Base-by-base conservation (phyloP, 1,140 invertebrate species). In the Hydropsyche tenuis region DNA sequence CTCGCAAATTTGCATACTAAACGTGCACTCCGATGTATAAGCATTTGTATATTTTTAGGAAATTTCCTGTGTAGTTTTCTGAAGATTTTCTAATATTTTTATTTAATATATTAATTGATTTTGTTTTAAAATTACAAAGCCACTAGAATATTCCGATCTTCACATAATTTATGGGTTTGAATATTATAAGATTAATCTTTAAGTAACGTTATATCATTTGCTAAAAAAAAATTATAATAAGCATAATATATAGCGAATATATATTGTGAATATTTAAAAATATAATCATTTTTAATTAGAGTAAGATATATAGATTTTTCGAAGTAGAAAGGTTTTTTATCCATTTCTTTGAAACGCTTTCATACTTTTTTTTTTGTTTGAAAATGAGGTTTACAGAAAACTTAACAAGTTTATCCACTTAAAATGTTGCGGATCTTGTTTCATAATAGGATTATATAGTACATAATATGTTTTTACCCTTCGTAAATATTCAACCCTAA, bases 1-100 rank as follows among this genome's bases (percentile, higher is more conserved):
- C 46, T 37, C 68, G 12, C 45, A 42, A 5, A 70, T 70, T 70
- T 70, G 68, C 68, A 70, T 70, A 70, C 37, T 48, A 30, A 51
- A 20, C 22, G 7, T 48, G 23, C 7, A 53, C 22, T 20, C 20
- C 11, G 9, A 20, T 60, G 23, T 60, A 20, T 25, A 60, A 14
- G 23, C 25, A 60, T 60, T 7, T 25, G 25, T 25, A 60, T 60
- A 60, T 23, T 48, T 48, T n/a, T 48, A 48, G 4, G 4, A 14
- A 3, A 48, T 48, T 7, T n/a, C 14, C 16, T 4, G 45, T 48
- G 4, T 4, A 48, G 3, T 48, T 48, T 6, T 48, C 4, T 48
- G 16, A 3, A 48, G 2, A 14, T 48, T 4, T 48, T 43, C 12
- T 43, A 43, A 6, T 43, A 43, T 43, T 43, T 5, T 43, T 43